Base-by-base conservation (phyloP, 1,140 invertebrate genomes). In the Brevipalpus yothersi region DNA sequence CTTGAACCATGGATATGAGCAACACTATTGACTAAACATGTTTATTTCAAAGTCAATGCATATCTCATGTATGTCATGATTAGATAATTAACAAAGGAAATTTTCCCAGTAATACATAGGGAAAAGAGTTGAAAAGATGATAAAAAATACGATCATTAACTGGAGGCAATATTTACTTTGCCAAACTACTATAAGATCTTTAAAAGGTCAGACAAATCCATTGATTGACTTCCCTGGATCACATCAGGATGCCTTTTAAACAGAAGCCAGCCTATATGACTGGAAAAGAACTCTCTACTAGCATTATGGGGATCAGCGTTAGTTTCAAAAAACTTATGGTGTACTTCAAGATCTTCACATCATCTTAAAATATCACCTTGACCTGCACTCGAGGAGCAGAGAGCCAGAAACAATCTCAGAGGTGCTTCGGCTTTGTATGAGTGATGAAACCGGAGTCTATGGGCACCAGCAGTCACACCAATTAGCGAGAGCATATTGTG, bases 21-120 rank as follows among this genome's bases (percentile, higher is more conserved):
- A 19, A 84, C 84, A 60, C 86, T 90, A 71, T 97, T 97, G 1
- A 96, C 91, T 43, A 90, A 73, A 90, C 91, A 96, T 2, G 92
- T 95, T 62, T 79, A 68, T 41, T 97, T 88, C n/a, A 96, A 74
- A 11, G 81, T 82, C 65, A 84, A 78, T 11, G 79, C 76, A 71
- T 92, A 96, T 41, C 91, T 79, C 66, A 93, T 72, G 7, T 17
- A 13, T 43, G 47, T 15, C 15, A 49, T 49, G 7, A 49, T n/a
- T 9, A 81, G 80, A 11, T 81, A 76, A 1, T 92, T 75, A 69
- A 86, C 86, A 73, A 83, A 91, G 4, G 86, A 77, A 65, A 82
- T 84, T 53, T 77, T 76, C n/a, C 88, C 89, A 96, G 9, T 75
- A 75, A 63, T 81, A 82, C 51, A 83, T 79, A 0, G 91, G 86